Conservation (phyloP, 2,113 vertebrate species). For the Oncorhynchus mykiss region DNA sequence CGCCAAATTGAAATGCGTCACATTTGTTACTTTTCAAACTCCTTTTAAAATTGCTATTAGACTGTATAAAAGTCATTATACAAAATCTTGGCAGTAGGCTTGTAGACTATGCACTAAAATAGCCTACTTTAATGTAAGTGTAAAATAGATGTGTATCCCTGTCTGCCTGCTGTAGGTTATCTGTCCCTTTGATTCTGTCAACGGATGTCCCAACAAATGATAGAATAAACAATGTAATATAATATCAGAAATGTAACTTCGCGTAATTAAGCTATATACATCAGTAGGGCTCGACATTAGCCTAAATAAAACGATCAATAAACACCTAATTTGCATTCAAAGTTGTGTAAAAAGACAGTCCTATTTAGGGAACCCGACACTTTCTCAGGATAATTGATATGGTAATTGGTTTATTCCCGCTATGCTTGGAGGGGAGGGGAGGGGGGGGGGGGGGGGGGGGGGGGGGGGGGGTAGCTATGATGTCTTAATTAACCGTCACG, state of each 20-base stretch:
- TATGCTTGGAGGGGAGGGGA: neutral
- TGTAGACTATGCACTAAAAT: too few species aligned
- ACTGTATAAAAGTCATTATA: too few species aligned
- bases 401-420: conserved; percentile 28
- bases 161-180: neutral
- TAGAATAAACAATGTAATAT: too few species aligned
- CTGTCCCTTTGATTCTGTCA: too few species aligned
- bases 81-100: too few species aligned
- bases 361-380: neutral
- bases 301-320: neutral
- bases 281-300: neutral
- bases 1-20: too few species aligned
- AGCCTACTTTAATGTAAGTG: neutral
- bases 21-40: too few species aligned
- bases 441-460: too few species aligned
- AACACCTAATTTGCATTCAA: neutral
- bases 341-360: neutral
- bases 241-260: neutral
- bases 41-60: too few species aligned
- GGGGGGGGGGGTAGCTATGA: conserved; percentile 14
- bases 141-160: neutral
- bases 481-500: conserved; percentile 40
- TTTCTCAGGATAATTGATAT: conserved; percentile 15
- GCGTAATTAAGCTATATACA: too few species aligned
- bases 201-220: too few species aligned